A percentile compares a stretch with the other conserved stretches of the same genome.
phyloP scores from a whole-genome alignment of 2,888 invertebrate genomes.

The Drosophila mayaguana region DNA sequence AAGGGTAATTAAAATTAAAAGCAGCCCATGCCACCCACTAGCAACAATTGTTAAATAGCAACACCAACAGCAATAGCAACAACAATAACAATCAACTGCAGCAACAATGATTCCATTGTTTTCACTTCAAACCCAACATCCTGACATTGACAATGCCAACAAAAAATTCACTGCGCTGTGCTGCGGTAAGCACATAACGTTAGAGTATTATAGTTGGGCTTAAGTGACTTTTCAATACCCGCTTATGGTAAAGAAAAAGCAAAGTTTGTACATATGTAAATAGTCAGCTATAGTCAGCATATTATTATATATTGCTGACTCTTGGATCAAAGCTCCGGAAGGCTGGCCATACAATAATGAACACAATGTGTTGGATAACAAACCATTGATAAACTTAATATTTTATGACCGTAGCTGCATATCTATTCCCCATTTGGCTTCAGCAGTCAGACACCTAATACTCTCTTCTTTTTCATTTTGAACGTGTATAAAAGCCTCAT shows the following conservation, averaged over 20 bases:
- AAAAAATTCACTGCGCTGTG: slow-evolving; percentile 53
- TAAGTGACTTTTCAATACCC: background rate
- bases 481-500: slow-evolving; percentile 56
- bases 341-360: too few species aligned
- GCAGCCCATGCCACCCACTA: slow-evolving; percentile 22
- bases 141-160: slow-evolving; percentile 69
- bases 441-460: background rate
- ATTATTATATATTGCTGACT: too few species aligned
- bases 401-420: too few species aligned
- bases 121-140: slow-evolving; percentile 66
- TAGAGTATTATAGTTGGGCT: background rate
- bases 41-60: slow-evolving; percentile 65
- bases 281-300: too few species aligned
- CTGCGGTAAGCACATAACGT: slow-evolving; percentile 45
- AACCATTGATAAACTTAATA: too few species aligned
- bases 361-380: too few species aligned
- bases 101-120: slow-evolving; percentile 67
- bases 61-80: slow-evolving; percentile 8
- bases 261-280: background rate
- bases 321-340: too few species aligned
- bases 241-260: background rate
- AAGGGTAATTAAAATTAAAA: slow-evolving; percentile 87
- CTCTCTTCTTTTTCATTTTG: background rate
- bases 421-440: background rate
- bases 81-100: slow-evolving; percentile 22